These are phyloP conservation scores for human DNA, from an alignment of 2,113 vertebrate species.

Conservation along the genomic window GRCh38 chr2:161220501-161221000, in stretches of 20 bases:
- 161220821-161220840: slow-evolving; percentile 25
- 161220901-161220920: slow-evolving; percentile 30
- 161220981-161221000: slow-evolving; percentile 9
- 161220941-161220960: slow-evolving; percentile 25
- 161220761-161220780: slow-evolving; percentile 22
- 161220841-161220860: neutral
- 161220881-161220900: slow-evolving; percentile 33
- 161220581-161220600: too few species aligned
- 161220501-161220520: too few species aligned
- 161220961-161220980: slow-evolving; percentile 38
- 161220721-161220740: slow-evolving; percentile 33
- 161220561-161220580: too few species aligned
- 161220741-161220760: slow-evolving; percentile 45
- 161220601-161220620: too few species aligned
- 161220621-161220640: slow-evolving; percentile 15
- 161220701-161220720: slow-evolving; percentile 28
- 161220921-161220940: slow-evolving; percentile 30
- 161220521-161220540: too few species aligned
- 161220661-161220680: slow-evolving; percentile 30
- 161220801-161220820: slow-evolving; percentile 32
- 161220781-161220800: neutral
- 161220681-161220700: slow-evolving; percentile 20
- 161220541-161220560: too few species aligned
- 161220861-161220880: slow-evolving; percentile 6
- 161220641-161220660: slow-evolving; percentile 8